Evolutionary conservation across 2,113 vertebrate genomes (phyloP), one percentile per base, ranked within the genome.

Genomic region (Hepsetus odoe): DNA sequence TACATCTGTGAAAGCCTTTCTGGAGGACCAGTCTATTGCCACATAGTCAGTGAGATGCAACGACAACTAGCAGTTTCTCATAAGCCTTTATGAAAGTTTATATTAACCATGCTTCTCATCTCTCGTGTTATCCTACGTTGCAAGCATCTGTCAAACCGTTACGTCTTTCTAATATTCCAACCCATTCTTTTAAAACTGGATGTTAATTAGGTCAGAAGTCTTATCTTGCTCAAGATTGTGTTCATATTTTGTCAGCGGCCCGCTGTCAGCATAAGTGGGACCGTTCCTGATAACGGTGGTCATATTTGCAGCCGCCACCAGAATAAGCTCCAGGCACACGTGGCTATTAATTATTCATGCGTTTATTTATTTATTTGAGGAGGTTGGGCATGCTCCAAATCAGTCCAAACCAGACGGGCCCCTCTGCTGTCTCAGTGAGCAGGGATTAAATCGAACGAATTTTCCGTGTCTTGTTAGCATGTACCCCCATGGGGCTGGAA

Each of bases 351-450:
- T 75, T 42, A 84, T 83, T 72, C 38, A 82, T 80, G 62, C 81
- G 44, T 66, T 40, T 20, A 26, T 75, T 61, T 30, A 46, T 8
- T 18, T 46, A 6, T 53, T 30, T 46, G 49, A 79, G 40, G 32
- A 58, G 74, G 76, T 85, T n/a, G n/a, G n/a, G n/a, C 80, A 83
- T 61, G 69, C 61, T 32, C 70, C 32, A 62, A 65, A 72, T 76
- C 69, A 62, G 61, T 44, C 32, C 22, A 22, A 62, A 64, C 32
- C 68, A 30, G n/a, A 49, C 68, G 10, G 11, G 20, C 42, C 68
- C 64, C 67, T 64, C 42, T 24, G 67, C 66, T 71, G 12, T 42
- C 28, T 62, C 32, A 28, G n/a, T n/a, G n/a, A n/a, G 59, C 20
- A 64, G 76, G n/a, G 46, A 44, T 61, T 77, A 59, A 49, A 70